Percentiles rank a stretch among this genome's conserved stretches.
These are phyloP conservation scores for Cantharis rustica DNA, from an alignment of 2,888 invertebrate species.

Conservation along the genomic window DNA sequence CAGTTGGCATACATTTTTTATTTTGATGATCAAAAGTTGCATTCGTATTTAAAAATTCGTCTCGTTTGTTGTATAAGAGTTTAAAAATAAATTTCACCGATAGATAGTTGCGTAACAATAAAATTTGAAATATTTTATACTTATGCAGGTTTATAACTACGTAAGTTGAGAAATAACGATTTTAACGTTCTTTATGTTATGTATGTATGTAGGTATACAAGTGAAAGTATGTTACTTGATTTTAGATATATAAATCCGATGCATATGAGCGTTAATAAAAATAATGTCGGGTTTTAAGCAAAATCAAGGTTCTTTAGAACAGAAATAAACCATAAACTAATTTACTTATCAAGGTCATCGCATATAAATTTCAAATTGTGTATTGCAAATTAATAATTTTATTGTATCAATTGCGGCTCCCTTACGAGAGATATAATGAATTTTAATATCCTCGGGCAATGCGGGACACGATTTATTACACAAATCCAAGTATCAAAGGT, in stretches of 20 bases:
- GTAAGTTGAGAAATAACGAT: slow-evolving; percentile 17
- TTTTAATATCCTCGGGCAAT: not conserved
- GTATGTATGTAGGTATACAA: slow-evolving; percentile 6
- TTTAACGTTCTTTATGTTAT: slow-evolving; percentile 19
- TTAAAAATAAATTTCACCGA: not conserved
- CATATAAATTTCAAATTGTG: not conserved
- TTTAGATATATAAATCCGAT: slow-evolving; percentile 1
- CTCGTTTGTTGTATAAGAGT: not conserved
- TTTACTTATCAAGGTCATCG: not conserved
- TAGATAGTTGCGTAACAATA: slow-evolving; percentile 1
- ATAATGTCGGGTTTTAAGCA: not conserved
- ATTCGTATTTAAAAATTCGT: not conserved
- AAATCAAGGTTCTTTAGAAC: slow-evolving; percentile 10
- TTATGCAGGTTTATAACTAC: slow-evolving; percentile 10
- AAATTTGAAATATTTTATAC: slow-evolving; percentile 4
- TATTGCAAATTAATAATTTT: not conserved
- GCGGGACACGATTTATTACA: slow-evolving; percentile 13
- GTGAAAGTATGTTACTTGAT: slow-evolving; percentile 21
- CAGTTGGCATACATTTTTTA: not conserved
- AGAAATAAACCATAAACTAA: not conserved
- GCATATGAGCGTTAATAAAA: slow-evolving; percentile 1
- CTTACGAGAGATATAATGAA: not conserved
- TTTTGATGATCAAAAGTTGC: not conserved
- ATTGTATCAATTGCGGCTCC: not conserved
- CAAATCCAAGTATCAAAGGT: slow-evolving; percentile 12